These are phyloP conservation scores for Lymantria monacha DNA, from an alignment of 2,888 invertebrate species.

Conservation along the genomic window DNA sequence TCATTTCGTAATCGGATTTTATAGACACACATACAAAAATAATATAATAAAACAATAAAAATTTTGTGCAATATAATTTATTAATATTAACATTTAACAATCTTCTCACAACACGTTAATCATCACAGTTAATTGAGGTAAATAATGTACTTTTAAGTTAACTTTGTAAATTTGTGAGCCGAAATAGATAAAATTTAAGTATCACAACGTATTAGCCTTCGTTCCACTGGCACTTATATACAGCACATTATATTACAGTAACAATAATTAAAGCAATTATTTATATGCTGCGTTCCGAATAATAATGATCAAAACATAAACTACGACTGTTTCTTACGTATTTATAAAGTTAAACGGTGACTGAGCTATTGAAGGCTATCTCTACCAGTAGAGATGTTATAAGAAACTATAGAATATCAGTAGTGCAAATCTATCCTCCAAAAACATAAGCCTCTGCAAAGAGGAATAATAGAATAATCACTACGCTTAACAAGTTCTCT, in stretches of 20 bases:
- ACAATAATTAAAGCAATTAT: conserved; percentile 39
- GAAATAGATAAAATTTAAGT: conserved; percentile 29
- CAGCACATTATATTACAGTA: conserved; percentile 25
- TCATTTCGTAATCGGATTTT: too few species aligned
- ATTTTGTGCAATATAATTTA: conserved; percentile 25
- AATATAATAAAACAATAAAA: conserved; percentile 3
- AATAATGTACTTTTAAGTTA: conserved; percentile 60
- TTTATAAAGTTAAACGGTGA: too few species aligned
- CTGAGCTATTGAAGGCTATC: too few species aligned
- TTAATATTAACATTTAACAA: conserved; percentile 45
- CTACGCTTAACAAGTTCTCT: too few species aligned
- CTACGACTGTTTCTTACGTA: too few species aligned
- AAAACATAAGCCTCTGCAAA: too few species aligned
- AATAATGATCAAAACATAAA: background rate
- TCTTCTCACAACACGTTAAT: conserved; percentile 54
- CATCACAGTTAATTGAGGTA: conserved; percentile 79
- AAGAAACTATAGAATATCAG: too few species aligned
- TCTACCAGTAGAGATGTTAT: too few species aligned
- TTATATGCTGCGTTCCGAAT: conserved; percentile 7
- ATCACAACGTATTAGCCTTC: conserved; percentile 39
- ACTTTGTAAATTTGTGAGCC: conserved; percentile 33
- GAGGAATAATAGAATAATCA: too few species aligned
- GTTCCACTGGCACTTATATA: conserved; percentile 49
- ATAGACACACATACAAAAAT: too few species aligned
- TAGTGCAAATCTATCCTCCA: too few species aligned